phyloP scores from a whole-genome alignment of 1,140 invertebrate species.

The Gonioctena quinquepunctata region DNA sequence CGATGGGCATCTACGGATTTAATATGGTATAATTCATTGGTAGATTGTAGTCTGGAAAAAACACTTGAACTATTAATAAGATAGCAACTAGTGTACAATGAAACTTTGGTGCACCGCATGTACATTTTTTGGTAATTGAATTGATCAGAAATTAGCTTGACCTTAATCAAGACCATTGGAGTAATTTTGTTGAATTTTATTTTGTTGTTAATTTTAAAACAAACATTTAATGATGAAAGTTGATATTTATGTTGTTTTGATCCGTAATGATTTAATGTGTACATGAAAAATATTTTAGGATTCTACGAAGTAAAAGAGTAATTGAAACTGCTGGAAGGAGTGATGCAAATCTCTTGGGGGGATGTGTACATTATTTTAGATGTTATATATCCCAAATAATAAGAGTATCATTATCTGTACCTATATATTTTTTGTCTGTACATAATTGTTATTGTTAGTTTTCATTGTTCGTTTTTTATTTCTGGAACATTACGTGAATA shows the following conservation, averaged over 20 bases:
- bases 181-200: neutral
- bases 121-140: too few species aligned
- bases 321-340: neutral
- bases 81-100: too few species aligned
- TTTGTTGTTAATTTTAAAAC: neutral
- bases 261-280: too few species aligned
- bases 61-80: too few species aligned
- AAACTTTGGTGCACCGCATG: too few species aligned
- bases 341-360: constrained; percentile 16
- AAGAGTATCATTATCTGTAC: constrained; percentile 28
- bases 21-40: too few species aligned
- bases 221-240: neutral
- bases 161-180: too few species aligned
- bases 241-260: neutral
- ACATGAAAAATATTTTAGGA: too few species aligned
- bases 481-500: constrained; percentile 31
- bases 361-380: constrained; percentile 28
- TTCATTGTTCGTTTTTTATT: constrained; percentile 37
- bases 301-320: neutral
- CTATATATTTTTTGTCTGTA: constrained; percentile 40
- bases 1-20: too few species aligned
- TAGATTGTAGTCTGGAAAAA: too few species aligned
- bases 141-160: too few species aligned
- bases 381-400: constrained; percentile 27
- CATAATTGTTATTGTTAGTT: constrained; percentile 48